These are phyloP conservation scores for Orycteropus afer DNA, from an alignment of 2,113 vertebrate genomes.

Conservation along the genomic window DNA sequence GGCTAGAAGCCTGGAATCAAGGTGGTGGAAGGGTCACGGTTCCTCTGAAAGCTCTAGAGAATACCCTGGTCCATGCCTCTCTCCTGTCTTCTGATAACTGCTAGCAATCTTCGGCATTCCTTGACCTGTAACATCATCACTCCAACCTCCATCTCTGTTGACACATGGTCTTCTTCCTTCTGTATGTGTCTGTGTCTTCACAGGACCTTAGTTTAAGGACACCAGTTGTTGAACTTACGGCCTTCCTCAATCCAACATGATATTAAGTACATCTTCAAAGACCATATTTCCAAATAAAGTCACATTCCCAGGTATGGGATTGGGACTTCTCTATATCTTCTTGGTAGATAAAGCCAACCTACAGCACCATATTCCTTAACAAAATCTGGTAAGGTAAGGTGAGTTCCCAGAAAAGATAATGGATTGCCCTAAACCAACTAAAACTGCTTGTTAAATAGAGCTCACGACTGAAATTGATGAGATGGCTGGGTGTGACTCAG, in stretches of 20 bases:
- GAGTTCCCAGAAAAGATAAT: neutral
- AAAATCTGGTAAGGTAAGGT: neutral
- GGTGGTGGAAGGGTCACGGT: neutral
- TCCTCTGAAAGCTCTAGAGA: neutral
- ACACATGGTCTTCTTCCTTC: neutral
- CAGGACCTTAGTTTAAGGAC: neutral
- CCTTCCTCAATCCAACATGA: no score
- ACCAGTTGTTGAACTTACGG: neutral
- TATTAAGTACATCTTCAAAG: no score
- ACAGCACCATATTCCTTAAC: no score
- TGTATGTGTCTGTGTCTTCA: neutral
- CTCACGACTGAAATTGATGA: neutral
- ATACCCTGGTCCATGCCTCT: neutral
- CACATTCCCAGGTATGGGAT: no score
- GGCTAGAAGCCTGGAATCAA: neutral
- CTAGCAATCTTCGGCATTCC: neutral
- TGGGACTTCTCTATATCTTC: no score
- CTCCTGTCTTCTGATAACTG: neutral
- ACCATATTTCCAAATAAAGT: no score
- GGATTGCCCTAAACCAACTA: neutral
- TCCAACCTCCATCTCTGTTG: neutral
- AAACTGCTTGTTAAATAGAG: slow-evolving; percentile 18
- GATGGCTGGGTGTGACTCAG: neutral
- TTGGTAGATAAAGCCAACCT: no score
- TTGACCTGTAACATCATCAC: neutral